Evolutionary conservation across 2,888 invertebrate genomes (phyloP), one percentile per base, ranked within the genome.

Genomic region (Harmothoe impar): DNA sequence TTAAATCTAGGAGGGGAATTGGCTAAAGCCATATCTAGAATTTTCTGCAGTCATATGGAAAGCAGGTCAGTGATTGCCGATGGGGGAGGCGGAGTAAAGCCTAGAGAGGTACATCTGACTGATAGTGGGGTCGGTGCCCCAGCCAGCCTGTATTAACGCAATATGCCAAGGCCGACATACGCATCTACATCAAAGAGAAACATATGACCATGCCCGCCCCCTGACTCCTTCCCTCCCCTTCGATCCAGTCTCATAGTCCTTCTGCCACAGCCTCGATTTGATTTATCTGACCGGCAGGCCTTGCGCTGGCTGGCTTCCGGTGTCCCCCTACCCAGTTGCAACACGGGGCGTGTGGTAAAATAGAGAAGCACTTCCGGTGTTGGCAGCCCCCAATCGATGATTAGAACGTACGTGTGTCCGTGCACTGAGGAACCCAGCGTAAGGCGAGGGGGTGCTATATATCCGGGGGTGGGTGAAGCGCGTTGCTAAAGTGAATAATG

Each of bases 401-500:
- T 81, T 81, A 81, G n/a, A 81, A n/a, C 43, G 81, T 81, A 81
- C 25, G 31, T 29, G 17, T 25, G 77, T n/a, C 77, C 20, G 5
- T 20, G 15, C 17, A 25, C 77, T 17, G 31, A 20, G 29, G 31
- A 5, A 15, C 17, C n/a, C 77, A 29, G 77, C 20, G 62, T 62
- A n/a, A 20, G 62, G 3, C 5, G 25, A 77, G 77, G 29, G 77
- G 68, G 15, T 20, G 25, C 15, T 81, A 81, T 81, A 33, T 33
- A 43, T 81, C 17, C 12, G 12, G 81, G 25, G 20, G 31, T 77
- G 25, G 77, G 17, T 29, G 29, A 25, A 17, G 25, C 62, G 62
- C 62, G 62, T 62, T 81, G 33, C 35, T 25, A 81, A 81, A 81
- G 81, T 81, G 81, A 81, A 81, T 81, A 81, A 81, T 81, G 81